These are phyloP conservation scores for Lycophotia porphyrea DNA, from an alignment of 2,888 invertebrate genomes.

Conservation along the genomic window DNA sequence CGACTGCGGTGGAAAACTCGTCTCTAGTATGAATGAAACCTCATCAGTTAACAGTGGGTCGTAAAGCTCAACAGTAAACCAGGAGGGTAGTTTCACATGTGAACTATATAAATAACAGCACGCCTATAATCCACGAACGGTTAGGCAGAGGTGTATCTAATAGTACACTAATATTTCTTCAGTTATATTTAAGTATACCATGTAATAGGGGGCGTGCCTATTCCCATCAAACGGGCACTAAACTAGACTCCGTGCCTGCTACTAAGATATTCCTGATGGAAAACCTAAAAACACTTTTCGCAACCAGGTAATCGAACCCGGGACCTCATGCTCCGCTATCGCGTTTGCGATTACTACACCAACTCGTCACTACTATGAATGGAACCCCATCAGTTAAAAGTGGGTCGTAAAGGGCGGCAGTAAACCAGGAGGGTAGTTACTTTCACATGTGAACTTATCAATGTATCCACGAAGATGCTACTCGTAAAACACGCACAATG, in stretches of 20 bases:
- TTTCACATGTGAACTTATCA: slow-evolving; percentile 5
- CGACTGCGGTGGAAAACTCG: slow-evolving; percentile 37
- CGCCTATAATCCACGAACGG: neutral
- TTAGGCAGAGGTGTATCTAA: neutral
- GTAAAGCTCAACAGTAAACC: slow-evolving; percentile 26
- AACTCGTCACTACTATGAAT: slow-evolving; percentile 37
- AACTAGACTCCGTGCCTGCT: no score
- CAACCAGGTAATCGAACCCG: no score
- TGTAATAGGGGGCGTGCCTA: neutral
- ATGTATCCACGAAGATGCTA: neutral
- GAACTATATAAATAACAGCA: neutral
- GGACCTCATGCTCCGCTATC: no score
- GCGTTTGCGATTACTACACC: no score
- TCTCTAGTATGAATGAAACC: slow-evolving; percentile 41
- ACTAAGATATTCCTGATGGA: neutral
- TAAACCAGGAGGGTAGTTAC: slow-evolving; percentile 10
- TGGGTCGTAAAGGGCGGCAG: slow-evolving; percentile 22
- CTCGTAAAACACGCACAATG: slow-evolving; percentile 12
- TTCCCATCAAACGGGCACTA: no score
- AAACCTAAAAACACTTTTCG: neutral
- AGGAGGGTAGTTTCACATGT: neutral
- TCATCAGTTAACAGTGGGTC: slow-evolving; percentile 35
- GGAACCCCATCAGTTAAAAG: slow-evolving; percentile 28
- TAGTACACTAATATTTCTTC: neutral
- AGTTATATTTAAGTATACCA: neutral